Evolutionary conservation across 2,113 vertebrate species (phyloP), one percentile per base, ranked within the genome.

Genomic region (Cyprinodon brontotheroides): DNA sequence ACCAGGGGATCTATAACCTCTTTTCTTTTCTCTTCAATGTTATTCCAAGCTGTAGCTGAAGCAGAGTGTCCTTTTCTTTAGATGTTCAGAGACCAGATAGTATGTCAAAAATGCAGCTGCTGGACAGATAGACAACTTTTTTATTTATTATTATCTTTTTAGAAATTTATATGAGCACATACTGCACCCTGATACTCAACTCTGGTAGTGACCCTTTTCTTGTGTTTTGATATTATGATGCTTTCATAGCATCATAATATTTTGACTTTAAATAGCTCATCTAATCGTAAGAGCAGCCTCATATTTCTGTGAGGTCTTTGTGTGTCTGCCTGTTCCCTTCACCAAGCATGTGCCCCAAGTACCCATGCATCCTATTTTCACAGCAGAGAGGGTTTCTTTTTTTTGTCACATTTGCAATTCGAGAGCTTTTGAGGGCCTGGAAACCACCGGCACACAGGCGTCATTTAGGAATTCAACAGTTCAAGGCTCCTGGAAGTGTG

Each of bases 401-500:
- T 29, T 79, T 85, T 73, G 87, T 64, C 64, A 66, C 82, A 70
- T 71, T 85, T 39, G 20, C 73, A 68, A 68, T 50, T 66, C 61
- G 81, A 88, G 80, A 87, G 81, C 85, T 38, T 81, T 74, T 73
- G 75, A 89, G 89, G 86, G 84, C 82, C n/a, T 75, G 82, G 74
- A 82, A 83, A 81, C 64, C 40, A 79, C 61, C 62, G 79, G 81
- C 87, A 78, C 79, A 81, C 81, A 74, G 75, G 74, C 86, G 80
- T 83, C 90, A 81, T 86, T 77, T 83, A 90, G 86, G 92, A 85
- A 85, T 77, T 80, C 80, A 79, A 81, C 78, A 81, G 79, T 85
- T 87, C 83, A 68, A 85, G 86, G 81, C 86, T 81, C 29, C 82
- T 87, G 82, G 73, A 91, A 89, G 86, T 85, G 88, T 87, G 88